Conservation (phyloP, 2,888 invertebrate genomes). For the Stramonita haemastoma region DNA sequence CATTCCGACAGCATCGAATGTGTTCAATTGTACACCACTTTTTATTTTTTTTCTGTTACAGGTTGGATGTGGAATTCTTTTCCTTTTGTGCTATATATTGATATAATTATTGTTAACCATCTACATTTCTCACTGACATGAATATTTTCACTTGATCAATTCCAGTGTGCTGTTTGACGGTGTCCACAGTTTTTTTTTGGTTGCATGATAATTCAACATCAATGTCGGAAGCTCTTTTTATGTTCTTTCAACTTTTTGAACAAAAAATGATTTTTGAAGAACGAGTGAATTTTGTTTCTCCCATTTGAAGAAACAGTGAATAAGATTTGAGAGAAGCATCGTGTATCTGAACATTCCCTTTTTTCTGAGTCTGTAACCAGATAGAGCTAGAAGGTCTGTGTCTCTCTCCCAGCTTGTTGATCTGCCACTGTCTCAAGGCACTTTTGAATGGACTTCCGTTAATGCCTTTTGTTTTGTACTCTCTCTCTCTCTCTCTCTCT, state of each 20-base stretch:
- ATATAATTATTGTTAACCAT: neutral
- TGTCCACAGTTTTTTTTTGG: neutral
- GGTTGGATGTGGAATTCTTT: neutral
- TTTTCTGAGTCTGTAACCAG: too few species aligned
- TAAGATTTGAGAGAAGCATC: too few species aligned
- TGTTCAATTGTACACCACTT: neutral
- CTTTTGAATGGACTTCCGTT: too few species aligned
- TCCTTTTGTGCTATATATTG: neutral
- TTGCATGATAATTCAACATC: neutral
- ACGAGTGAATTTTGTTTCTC: too few species aligned
- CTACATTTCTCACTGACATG: neutral
- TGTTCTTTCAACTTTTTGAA: neutral
- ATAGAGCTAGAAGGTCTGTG: too few species aligned
- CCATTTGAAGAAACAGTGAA: too few species aligned
- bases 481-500: neutral
- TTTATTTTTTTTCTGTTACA: neutral
- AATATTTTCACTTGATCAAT: neutral
- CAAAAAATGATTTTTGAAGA: too few species aligned
- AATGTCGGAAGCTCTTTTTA: neutral
- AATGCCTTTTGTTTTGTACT: neutral
- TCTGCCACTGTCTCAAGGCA: too few species aligned
- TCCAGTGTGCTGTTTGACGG: neutral
- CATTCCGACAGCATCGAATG: constrained; percentile 29
- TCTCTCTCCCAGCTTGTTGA: too few species aligned
- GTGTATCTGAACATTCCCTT: too few species aligned